Conservation (phyloP, 1,140 invertebrate species). For the Dolichoris vasculosae region DNA sequence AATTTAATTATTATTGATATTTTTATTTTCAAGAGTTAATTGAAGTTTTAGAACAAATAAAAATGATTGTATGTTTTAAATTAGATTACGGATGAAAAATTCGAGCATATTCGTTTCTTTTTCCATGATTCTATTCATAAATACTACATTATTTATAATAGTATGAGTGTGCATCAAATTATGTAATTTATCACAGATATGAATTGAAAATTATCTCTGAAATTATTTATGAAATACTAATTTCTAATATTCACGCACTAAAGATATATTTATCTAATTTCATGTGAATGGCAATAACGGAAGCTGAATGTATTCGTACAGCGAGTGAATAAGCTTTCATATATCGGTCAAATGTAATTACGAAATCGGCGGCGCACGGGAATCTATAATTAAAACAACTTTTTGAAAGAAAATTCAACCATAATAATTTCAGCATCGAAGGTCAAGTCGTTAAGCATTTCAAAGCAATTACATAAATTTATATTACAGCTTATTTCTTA, state of each 20-base stretch:
- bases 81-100: neutral
- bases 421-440: neutral
- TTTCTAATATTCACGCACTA: neutral
- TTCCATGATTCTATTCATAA: neutral
- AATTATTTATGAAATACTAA: neutral
- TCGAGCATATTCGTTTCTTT: neutral
- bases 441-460: neutral
- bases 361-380: neutral
- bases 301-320: neutral
- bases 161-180: conserved; percentile 16
- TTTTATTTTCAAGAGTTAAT: too few relatives aligned
- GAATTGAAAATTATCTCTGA: neutral
- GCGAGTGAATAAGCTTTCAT: neutral
- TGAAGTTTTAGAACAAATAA: neutral
- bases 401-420: neutral
- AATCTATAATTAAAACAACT: neutral
- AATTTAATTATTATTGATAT: neutral
- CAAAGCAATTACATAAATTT: conserved; percentile 2
- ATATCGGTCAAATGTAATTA: neutral
- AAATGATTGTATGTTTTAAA: neutral
- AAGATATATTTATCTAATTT: neutral
- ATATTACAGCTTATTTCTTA: neutral
- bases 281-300: neutral
- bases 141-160: neutral
- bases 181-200: neutral